Base-by-base conservation (phyloP, 2,888 invertebrate species). In the Apantesis nais region DNA sequence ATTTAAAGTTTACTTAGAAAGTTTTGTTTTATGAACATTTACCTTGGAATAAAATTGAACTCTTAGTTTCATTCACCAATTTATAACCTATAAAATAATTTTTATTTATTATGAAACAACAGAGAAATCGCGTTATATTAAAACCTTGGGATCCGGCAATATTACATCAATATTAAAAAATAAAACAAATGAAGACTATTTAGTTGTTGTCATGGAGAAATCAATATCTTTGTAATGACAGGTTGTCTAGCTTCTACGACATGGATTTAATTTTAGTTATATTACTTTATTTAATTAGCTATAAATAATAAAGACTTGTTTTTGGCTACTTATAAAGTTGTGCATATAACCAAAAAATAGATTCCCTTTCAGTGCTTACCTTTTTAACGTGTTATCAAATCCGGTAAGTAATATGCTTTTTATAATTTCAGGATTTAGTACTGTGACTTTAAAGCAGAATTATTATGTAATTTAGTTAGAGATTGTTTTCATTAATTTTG, bases 1-100 rank as follows among this genome's bases (percentile, higher is more conserved):
- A 63, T 25, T 41, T 39, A 41, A 14, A 62, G 44, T 39, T 31
- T 29, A 31, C 12, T 52, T 8, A 48, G 22, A 8, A 7, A 7
- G 7, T 31, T 19, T 41, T 44, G 29, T 4, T 44, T 22, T 9
- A 22, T 31, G 29, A 63, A 29, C 11, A 66, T 48, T 89, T 92
- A 93, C 93, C 93, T 92, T 89, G 34, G 90, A 89, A 83, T 90
- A 90, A 64, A 85, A 83, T 83, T 93, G 87, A 74, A 88, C 81
- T 85, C 80, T 92, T 85, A 90, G 88, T 88, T 93, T 93, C 93
- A 93, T 93, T 78, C 75, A 82, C 72, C 75, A 79, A 85, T 76
- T 71, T 81, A 77, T 86, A 89, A 89, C 90, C 89, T 90, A 89
- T 72, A 90, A 88, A 77, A 67, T 66, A 34, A 66, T 22, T 34